phyloP scores from a whole-genome alignment of 1,140 invertebrate species.

The Drosophila subobscura region DNA sequence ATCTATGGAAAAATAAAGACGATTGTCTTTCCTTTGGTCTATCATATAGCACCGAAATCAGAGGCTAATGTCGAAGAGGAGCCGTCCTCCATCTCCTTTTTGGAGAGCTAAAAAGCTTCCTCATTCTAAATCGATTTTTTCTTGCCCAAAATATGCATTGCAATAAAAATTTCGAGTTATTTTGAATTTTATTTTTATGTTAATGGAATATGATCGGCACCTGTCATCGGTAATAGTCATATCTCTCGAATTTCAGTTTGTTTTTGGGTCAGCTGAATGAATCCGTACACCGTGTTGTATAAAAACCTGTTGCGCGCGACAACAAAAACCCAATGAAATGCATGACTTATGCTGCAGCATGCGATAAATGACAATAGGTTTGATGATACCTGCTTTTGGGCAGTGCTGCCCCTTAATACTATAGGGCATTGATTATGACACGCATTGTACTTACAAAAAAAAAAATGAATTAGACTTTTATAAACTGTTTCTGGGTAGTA shows the following conservation, averaged over 20 bases:
- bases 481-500: too few species aligned
- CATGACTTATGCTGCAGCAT: constrained; percentile 46
- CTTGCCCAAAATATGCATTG: constrained; percentile 37
- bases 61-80: not conserved
- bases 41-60: not conserved
- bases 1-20: constrained; percentile 31
- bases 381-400: not conserved
- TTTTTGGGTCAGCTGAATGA: constrained; percentile 42
- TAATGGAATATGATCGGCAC: constrained; percentile 71
- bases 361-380: not conserved
- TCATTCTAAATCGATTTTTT: constrained; percentile 23
- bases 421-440: too few species aligned
- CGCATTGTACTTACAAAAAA: too few species aligned
- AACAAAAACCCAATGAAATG: constrained; percentile 26
- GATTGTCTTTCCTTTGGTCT: constrained; percentile 67
- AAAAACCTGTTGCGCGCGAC: constrained; percentile 34
- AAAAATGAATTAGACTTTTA: too few species aligned
- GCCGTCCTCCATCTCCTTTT: constrained; percentile 30
- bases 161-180: constrained; percentile 58
- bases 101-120: constrained; percentile 41
- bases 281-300: constrained; percentile 43
- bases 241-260: constrained; percentile 34
- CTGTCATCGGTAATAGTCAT: constrained; percentile 67
- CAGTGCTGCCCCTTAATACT: too few species aligned
- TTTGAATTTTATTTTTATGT: constrained; percentile 57